Evolutionary conservation across 2,797 vertebrate species (phyloP).

Genomic region (Enoplosus armatus): DNA sequence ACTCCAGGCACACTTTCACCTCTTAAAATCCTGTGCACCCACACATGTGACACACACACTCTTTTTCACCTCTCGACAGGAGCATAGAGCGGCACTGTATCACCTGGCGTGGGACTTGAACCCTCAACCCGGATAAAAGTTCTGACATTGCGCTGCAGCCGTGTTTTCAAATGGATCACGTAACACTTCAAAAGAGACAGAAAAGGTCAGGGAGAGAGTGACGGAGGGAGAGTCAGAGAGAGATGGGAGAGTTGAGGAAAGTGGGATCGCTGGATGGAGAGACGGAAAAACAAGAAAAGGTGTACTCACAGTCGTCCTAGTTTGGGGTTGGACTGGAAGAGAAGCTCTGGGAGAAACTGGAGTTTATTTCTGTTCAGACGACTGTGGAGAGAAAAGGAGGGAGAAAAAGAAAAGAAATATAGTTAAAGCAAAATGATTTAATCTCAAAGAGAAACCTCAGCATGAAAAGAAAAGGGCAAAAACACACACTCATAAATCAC

Average conservation of each 20-base stretch:
- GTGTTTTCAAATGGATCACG: slow-evolving; percentile 71
- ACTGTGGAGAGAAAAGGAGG: slow-evolving; percentile 78
- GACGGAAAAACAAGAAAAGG: slow-evolving; percentile 31
- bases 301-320: slow-evolving; percentile 96
- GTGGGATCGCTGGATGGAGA: not conserved
- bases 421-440: not conserved
- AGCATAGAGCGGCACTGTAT: slow-evolving; percentile 76
- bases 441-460: not conserved
- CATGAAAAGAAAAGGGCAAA: not conserved
- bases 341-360: slow-evolving; percentile 95
- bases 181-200: slow-evolving; percentile 68
- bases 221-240: slow-evolving; percentile 43
- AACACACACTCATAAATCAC: slow-evolving; percentile 15
- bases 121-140: slow-evolving; percentile 68
- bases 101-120: slow-evolving; percentile 72
- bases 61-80: slow-evolving; percentile 57
- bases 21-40: slow-evolving; percentile 47
- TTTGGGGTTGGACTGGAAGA: slow-evolving; percentile 97
- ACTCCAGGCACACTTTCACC: slow-evolving; percentile 76
- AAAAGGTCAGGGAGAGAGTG: slow-evolving; percentile 15
- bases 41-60: slow-evolving; percentile 19
- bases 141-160: slow-evolving; percentile 45
- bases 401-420: slow-evolving; percentile 38
- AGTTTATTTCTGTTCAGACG: slow-evolving; percentile 98
- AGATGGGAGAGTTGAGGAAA: not conserved